Base-by-base conservation (phyloP, 2,888 invertebrate species). In the Cephonodes hylas region DNA sequence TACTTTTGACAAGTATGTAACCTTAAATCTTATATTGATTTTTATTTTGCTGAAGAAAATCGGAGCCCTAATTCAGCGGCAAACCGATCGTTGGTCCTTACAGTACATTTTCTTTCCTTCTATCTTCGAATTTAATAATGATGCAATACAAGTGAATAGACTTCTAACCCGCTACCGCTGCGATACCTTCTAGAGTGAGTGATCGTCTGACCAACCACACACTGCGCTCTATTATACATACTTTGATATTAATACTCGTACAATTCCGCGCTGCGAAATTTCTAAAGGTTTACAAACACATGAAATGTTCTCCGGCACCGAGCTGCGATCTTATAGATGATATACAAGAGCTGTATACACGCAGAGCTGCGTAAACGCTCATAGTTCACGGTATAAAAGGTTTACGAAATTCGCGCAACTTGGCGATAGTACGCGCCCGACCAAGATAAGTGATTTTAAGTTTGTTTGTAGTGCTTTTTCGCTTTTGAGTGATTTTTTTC, bases 321-420 rank as follows among this genome's bases (percentile, higher is more conserved):
- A 25, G 18, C 53, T 8, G 48, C 31, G 53, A 27, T 53, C 27
- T 53, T 18, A 27, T 53, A 53, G 53, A 53, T 18, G 53, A 53
- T 53, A 53, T 53, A 31, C 31, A 53, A 18, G 8, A 22, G 45
- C n/a, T 13, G 15, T 53, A 46, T 25, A 31, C 10, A 27, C 53
- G 27, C 53, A 31, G 53, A 31, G 15, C 31, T 53, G 18, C 31
- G 53, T 53, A 53, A 53, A 53, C 27, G 53, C 27, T 15, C 18
- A 18, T 31, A 18, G 53, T 53, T 53, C 53, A 53, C 53, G 31
- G 27, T 53, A 53, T 53, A 27, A 53, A 53, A 53, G 31, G 38
- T 38, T 53, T 53, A 31, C 53, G 53, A 53, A 53, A 53, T 27
- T 25, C 18, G 27, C 27, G 4, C 27, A 31, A 31, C 31, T 10